Evolutionary conservation across 2,888 invertebrate species (phyloP).

Genomic region (Eristalis tenax): DNA sequence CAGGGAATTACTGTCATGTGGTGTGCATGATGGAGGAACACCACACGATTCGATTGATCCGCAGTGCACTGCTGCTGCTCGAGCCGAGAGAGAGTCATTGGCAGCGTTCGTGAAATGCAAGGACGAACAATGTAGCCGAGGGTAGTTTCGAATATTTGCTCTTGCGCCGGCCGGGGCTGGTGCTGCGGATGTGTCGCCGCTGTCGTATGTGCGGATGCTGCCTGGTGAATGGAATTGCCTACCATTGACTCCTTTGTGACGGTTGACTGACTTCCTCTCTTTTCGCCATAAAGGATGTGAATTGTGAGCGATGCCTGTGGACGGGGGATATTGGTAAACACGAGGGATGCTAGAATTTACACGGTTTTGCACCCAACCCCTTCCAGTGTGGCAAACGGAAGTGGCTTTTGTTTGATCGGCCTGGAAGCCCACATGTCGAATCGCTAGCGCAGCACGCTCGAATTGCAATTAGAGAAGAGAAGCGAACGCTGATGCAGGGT

Average conservation of each 20-base stretch:
- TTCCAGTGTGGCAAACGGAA: constrained; percentile 54
- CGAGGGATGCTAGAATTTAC: constrained; percentile 42
- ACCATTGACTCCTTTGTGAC: constrained; percentile 66
- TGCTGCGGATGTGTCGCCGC: constrained; percentile 37
- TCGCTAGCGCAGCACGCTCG: constrained; percentile 13
- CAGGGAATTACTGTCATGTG: constrained; percentile 55
- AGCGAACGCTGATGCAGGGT: background rate
- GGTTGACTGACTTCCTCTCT: constrained; percentile 66
- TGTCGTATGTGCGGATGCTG: constrained; percentile 8
- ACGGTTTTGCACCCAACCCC: constrained; percentile 61
- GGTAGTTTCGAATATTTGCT: constrained; percentile 68
- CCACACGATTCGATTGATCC: constrained; percentile 49
- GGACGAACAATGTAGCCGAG: constrained; percentile 57
- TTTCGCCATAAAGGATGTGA: constrained; percentile 9
- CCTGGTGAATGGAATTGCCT: constrained; percentile 53
- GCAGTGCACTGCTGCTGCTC: constrained; percentile 26
- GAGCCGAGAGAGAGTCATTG: constrained; percentile 35
- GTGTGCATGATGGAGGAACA: constrained; percentile 51
- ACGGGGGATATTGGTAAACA: constrained; percentile 49
- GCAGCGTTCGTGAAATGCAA: constrained; percentile 35
- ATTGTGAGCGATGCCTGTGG: constrained; percentile 45
- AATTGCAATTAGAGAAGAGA: constrained; percentile 19
- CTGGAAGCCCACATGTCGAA: constrained; percentile 41
- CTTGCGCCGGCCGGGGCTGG: constrained; percentile 46
- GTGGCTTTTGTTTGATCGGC: constrained; percentile 61